Evolutionary conservation across 2,113 vertebrate genomes (phyloP).

Genomic region (Verasper variegatus): DNA sequence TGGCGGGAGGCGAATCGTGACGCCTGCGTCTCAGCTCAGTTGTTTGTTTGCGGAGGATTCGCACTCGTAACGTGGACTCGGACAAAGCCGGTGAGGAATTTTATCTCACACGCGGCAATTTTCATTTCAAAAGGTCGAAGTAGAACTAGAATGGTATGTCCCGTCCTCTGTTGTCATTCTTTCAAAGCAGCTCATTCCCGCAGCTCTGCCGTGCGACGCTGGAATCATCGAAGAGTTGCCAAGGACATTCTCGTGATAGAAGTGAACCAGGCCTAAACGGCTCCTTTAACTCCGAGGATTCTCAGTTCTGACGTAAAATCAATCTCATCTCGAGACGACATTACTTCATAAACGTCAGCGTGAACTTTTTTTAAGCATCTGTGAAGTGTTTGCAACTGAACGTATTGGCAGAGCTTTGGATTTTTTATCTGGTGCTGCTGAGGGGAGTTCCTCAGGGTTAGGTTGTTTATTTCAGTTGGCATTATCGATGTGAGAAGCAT

Average conservation of each 20-base stretch:
- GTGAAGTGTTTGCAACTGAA: not conserved
- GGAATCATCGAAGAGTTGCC: constrained; percentile 56
- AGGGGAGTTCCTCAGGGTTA: not conserved
- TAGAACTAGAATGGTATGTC: constrained; percentile 50
- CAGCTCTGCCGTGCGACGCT: constrained; percentile 40
- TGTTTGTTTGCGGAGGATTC: constrained; percentile 1
- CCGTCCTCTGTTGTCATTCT: constrained; percentile 40
- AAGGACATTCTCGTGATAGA: constrained; percentile 65
- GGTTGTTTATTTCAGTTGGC: not conserved
- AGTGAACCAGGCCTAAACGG: constrained; percentile 41
- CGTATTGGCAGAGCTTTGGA: not conserved
- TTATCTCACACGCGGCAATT: not conserved
- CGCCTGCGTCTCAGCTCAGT: constrained; percentile 15
- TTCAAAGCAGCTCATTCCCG: constrained; percentile 38
- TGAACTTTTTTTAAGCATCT: not conserved
- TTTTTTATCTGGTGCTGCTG: not conserved
- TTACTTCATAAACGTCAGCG: constrained; percentile 4
- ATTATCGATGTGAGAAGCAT: too few species aligned
- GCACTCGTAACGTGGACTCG: not conserved
- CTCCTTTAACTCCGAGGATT: constrained; percentile 41
- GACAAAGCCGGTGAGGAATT: too few species aligned
- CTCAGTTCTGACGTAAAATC: constrained; percentile 3
- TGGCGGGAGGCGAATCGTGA: not conserved
- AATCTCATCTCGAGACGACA: constrained; percentile 39
- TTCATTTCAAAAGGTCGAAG: constrained; percentile 3